These are phyloP conservation scores for Trissolcus brochymenae DNA, from an alignment of 2,888 invertebrate species.

Conservation along the genomic window DNA sequence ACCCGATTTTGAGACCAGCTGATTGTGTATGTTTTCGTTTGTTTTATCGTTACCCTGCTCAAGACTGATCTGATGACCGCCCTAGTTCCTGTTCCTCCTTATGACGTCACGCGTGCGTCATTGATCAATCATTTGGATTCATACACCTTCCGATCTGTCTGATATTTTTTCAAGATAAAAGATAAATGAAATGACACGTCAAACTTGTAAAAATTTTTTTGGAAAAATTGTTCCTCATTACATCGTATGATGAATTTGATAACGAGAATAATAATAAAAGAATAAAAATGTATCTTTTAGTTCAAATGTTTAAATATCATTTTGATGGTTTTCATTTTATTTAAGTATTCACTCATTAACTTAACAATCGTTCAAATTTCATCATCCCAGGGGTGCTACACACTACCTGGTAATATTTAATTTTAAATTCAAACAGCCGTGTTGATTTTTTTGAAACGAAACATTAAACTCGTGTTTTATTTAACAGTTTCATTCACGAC, in stretches of 20 bases:
- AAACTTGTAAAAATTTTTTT: not conserved
- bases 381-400: no score
- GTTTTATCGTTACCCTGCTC: not conserved
- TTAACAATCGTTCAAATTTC: no score
- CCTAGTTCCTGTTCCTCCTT: conserved; percentile 15
- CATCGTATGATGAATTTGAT: not conserved
- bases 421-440: no score
- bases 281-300: no score
- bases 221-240: not conserved
- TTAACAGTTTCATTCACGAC: no score
- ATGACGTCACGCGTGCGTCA: conserved; percentile 14
- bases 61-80: not conserved
- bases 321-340: no score
- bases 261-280: no score
- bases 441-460: no score
- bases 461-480: no score
- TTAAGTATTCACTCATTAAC: no score
- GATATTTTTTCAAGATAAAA: not conserved
- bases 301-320: no score
- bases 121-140: conserved; percentile 1
- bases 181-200: not conserved
- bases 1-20: conserved; percentile 6
- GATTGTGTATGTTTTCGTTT: conserved; percentile 1
- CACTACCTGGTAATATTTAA: no score
- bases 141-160: not conserved